Base-by-base conservation (phyloP, 2,113 vertebrate species). In the Marmota monax region DNA sequence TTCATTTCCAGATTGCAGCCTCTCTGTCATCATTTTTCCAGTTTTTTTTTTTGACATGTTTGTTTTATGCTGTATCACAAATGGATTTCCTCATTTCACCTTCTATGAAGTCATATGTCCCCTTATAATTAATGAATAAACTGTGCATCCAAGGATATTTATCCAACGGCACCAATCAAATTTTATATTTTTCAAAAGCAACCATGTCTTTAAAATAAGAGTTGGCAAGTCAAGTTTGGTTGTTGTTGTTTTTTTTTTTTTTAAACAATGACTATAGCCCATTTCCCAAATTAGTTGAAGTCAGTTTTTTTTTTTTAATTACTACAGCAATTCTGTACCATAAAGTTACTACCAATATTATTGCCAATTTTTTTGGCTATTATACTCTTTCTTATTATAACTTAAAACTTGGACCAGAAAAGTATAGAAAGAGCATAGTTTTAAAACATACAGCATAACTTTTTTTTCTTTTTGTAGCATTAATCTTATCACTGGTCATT, bases 401-500 rank as follows among this genome's bases (percentile, higher is more conserved):
- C 74, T 94, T 96, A 96, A 78, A 97, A 96, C 83, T 95, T 97
- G 96, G 98, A 97, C 98, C 98, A 98, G 92, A 97, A 97, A 97
- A 98, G 95, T 96, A 97, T 96, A 97, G 97, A 97, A 98, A 97
- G 98, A 98, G 97, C 97, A 97, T 97, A 95, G 97, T 95, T 97
- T 97, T 87, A 96, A 97, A 95, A 94, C 84, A 95, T 98, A 96
- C 95, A 78, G 92, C 22, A 2, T 97, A 89, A 67, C 88, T 96
- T 96, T 94, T 98, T 96, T 98, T 97, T 95, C 76, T 95, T 97
- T 96, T 98, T 94, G 65, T 92, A 99, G 99, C 98, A 99, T 99
- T 98, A 99, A 99, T 98, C 99, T 99, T 80, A 99, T 99, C 98
- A 99, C 99, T 51, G 99, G 99, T 97, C 99, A 99, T 73, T 99